Percentiles rank a stretch among this genome's conserved stretches.
phyloP scores from a whole-genome alignment of 2,888 invertebrate species.

The Nomada ferruginata region DNA sequence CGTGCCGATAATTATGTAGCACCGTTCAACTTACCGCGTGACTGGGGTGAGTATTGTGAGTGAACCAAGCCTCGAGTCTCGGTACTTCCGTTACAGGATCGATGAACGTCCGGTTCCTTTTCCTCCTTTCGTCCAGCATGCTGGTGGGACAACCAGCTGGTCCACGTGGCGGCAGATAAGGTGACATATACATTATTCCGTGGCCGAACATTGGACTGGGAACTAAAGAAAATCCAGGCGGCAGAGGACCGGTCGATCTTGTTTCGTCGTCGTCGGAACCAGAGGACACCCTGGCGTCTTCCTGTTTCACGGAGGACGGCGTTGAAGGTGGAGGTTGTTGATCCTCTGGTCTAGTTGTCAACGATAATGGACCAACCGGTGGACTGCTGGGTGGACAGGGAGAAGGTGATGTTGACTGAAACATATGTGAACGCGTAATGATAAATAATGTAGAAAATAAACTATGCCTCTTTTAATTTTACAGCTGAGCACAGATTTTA shows the following conservation, averaged over 20 bases:
- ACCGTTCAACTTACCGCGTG: conserved; percentile 86
- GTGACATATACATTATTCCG: conserved; percentile 96
- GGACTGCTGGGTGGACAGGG: conserved; percentile 82
- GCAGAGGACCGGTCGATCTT: conserved; percentile 85
- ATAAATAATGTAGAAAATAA: not conserved
- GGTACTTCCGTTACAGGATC: conserved; percentile 99
- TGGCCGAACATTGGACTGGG: conserved; percentile 95
- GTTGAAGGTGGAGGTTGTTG: conserved; percentile 79
- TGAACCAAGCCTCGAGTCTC: conserved; percentile 97
- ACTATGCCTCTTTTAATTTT: no score
- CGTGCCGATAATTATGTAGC: conserved; percentile 33
- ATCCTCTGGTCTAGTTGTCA: conserved; percentile 82
- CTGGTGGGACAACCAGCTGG: conserved; percentile 84
- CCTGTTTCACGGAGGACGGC: conserved; percentile 79
- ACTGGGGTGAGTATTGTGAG: conserved; percentile 98
- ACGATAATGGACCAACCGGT: conserved; percentile 80
- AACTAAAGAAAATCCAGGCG: conserved; percentile 91
- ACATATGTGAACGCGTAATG: not conserved
- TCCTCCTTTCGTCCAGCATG: conserved; percentile 92
- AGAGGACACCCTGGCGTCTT: conserved; percentile 81
- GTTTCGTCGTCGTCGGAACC: conserved; percentile 87
- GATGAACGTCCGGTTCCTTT: conserved; percentile 98
- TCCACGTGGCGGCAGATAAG: conserved; percentile 89
- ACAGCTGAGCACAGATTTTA: no score
- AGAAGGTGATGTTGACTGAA: conserved; percentile 81